Conservation (phyloP, 2,113 vertebrate genomes). For the Microtus richardsoni region DNA sequence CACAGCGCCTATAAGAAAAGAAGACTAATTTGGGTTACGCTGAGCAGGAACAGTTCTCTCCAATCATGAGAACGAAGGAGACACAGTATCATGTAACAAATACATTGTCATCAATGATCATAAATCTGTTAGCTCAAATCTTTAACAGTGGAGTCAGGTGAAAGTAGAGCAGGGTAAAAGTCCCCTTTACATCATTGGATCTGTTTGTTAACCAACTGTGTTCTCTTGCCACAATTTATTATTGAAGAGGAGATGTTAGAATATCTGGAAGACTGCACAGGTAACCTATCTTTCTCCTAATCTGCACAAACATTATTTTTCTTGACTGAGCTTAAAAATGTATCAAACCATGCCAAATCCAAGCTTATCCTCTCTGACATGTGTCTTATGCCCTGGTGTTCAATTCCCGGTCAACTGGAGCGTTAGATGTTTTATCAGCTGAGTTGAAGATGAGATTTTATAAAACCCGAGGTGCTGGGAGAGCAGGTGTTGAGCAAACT, state of each 20-base stretch:
- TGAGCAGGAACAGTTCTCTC: neutral
- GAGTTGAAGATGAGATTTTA: neutral
- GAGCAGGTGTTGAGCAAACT: neutral
- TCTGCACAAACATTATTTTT: constrained; percentile 42
- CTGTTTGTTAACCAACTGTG: neutral
- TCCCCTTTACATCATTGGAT: neutral
- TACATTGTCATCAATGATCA: neutral
- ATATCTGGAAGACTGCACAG: neutral
- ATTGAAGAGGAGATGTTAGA: constrained; percentile 7
- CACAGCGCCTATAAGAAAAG: neutral
- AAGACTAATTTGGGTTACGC: neutral
- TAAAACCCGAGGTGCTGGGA: neutral
- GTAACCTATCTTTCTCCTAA: constrained; percentile 32
- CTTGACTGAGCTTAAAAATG: constrained; percentile 30
- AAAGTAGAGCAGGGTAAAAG: neutral
- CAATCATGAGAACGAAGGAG: neutral
- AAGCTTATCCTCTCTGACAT: constrained; percentile 23
- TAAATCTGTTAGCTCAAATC: neutral
- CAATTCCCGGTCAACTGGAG: constrained; percentile 16
- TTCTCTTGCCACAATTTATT: neutral
- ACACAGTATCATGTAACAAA: neutral
- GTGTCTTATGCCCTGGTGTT: neutral
- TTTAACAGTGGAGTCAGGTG: neutral
- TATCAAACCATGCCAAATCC: neutral
- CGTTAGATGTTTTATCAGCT: neutral